A percentile compares a stretch with the other conserved stretches of the same genome.
These are phyloP conservation scores for Drosophila lacteicornis DNA, from an alignment of 1,140 invertebrate species.

Conservation along the genomic window DNA sequence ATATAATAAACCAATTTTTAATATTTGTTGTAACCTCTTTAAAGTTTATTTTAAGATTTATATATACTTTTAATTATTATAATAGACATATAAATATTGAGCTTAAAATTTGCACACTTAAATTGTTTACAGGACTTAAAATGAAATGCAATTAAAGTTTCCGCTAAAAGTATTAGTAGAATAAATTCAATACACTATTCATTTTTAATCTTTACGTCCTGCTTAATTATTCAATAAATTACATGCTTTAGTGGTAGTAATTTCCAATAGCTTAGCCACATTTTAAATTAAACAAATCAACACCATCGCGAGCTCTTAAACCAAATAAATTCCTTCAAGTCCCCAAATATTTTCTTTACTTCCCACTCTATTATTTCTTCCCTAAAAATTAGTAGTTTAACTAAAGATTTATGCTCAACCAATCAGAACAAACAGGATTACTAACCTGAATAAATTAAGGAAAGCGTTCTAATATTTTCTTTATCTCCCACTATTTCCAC, in stretches of 20 bases:
- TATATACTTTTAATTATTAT: too few species aligned
- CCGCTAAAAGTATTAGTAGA: too few species aligned
- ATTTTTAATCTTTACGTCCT: background rate
- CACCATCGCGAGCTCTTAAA: background rate
- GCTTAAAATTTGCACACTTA: too few species aligned
- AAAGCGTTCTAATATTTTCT: constrained; percentile 8
- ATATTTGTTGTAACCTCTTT: too few species aligned
- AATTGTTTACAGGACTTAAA: too few species aligned
- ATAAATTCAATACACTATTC: background rate
- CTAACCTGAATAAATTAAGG: background rate
- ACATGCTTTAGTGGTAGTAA: background rate
- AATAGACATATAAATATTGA: too few species aligned
- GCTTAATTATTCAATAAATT: background rate
- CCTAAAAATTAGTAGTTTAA: background rate
- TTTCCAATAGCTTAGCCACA: background rate
- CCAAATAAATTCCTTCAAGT: too few species aligned
- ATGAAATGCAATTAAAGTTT: too few species aligned
- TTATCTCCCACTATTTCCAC: background rate
- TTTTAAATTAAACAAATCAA: background rate
- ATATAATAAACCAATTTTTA: background rate
- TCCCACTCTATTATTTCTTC: background rate
- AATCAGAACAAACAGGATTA: background rate
- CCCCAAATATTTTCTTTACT: background rate
- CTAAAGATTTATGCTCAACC: background rate
- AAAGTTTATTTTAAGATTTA: too few species aligned